Evolutionary conservation across 1,140 invertebrate genomes (phyloP), one percentile per base, ranked within the genome.

Genomic region (Pemphigus obesinymphae): DNA sequence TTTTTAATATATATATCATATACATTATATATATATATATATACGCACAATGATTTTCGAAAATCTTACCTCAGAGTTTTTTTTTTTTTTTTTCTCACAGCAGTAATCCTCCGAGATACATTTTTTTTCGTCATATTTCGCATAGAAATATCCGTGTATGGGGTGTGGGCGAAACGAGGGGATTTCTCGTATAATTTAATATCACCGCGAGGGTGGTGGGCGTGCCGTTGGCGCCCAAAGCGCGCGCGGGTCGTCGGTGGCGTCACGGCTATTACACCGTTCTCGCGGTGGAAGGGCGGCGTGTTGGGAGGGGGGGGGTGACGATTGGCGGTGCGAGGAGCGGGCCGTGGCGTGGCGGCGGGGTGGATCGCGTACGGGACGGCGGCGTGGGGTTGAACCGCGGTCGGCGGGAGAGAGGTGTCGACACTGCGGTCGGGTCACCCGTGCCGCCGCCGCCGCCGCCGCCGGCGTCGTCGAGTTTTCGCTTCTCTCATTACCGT

Each of bases 121-220:
- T 50, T 53, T 76, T 76, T 75, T 55, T 55, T 29, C 29, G 53
- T 61, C 76, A 80, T 63, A 76, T 58, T 76, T 76, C 73, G 50
- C 73, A 37, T 34, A 20, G 73, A 45, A 43, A 31, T 73, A 73
- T 73, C n/a, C 37, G 40, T 29, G n/a, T 26, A 11, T 23, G 15
- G 26, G 11, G 70, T 43, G 15, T 15, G 61, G 37, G 70, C 17
- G 45, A 23, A 78, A 40, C 73, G 73, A 80, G 76, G 55, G 55
- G 76, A 63, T 80, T 80, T 80, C 55, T 80, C 76, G 76, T 80
- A 80, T 80, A 80, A 80, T 80, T 80, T 80, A 80, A 80, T 80
- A 80, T 80, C 53, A 80, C 40, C 73, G 53, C 37, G 76, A 63
- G 55, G 76, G 76, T 63, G 37, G 76, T 80, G 76, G 76, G 76